Conservation (phyloP, 2,113 vertebrate species). For the Oncorhynchus keta region DNA sequence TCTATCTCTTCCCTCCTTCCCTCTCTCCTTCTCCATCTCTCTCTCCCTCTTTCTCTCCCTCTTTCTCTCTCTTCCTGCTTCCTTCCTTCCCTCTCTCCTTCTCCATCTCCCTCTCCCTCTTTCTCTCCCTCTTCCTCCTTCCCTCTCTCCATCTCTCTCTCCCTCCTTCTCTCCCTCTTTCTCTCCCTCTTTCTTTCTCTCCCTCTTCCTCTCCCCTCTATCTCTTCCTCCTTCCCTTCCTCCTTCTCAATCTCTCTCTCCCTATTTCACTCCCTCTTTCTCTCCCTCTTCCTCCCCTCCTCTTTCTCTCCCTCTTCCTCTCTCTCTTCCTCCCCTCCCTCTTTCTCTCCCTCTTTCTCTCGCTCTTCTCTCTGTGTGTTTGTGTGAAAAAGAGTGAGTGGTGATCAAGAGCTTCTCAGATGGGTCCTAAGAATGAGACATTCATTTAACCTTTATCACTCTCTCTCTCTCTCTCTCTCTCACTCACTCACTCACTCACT, state of each 20-base stretch:
- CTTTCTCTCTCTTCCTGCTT: too few relatives aligned
- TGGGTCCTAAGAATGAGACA: neutral
- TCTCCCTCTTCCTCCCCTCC: neutral
- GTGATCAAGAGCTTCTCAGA: neutral
- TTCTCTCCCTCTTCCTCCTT: rapidly evolving
- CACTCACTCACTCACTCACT: too few relatives aligned
- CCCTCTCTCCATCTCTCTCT: too few relatives aligned
- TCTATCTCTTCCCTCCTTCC: rapidly evolving
- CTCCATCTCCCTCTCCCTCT: neutral
- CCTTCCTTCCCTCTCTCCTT: too few relatives aligned
- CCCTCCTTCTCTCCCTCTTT: neutral
- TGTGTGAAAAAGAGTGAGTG: neutral
- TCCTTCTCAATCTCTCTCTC: too few relatives aligned
- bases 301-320: neutral
- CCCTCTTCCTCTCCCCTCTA: rapidly evolving
- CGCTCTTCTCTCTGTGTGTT: neutral
- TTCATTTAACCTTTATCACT: neutral
- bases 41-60: neutral
- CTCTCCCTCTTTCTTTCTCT: neutral
- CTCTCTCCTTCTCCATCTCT: too few relatives aligned
- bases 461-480: too few relatives aligned
- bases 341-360: neutral
- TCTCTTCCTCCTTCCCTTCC: too few relatives aligned
- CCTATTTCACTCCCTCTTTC: neutral
- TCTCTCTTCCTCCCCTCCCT: neutral